phyloP scores from a whole-genome alignment of 2,797 vertebrate genomes.

The Microctenopoma steveboyesi region DNA sequence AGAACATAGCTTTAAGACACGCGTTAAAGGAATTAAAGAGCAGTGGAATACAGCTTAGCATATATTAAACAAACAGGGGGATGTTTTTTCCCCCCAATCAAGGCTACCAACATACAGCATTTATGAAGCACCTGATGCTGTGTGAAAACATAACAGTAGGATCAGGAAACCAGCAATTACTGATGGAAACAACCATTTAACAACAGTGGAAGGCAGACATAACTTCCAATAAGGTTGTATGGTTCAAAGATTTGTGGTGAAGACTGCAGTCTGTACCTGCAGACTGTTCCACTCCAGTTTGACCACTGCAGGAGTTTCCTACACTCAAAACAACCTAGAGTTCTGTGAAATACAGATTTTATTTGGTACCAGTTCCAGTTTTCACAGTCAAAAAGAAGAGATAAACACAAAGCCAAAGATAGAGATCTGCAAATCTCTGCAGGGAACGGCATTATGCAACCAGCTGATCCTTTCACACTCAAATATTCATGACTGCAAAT shows the following conservation, averaged over 20 bases:
- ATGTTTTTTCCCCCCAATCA: background rate
- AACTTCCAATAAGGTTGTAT: background rate
- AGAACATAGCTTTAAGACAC: background rate
- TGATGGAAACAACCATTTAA: constrained; percentile 17
- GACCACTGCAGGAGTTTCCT: background rate
- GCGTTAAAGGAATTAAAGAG: constrained; percentile 4
- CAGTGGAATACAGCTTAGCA: constrained; percentile 1
- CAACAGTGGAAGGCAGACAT: background rate
- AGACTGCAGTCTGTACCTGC: too few species aligned
- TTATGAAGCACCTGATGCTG: constrained; percentile 23
- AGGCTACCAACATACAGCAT: background rate
- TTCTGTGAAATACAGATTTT: background rate
- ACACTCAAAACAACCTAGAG: background rate
- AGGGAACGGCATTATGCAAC: constrained; percentile 6
- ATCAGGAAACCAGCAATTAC: constrained; percentile 11
- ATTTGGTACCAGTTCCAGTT: background rate
- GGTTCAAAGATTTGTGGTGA: background rate
- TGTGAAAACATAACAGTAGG: constrained; percentile 9
- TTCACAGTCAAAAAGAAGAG: background rate
- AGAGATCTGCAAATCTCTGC: constrained; percentile 16
- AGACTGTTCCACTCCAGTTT: background rate
- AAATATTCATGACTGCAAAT: constrained; percentile 30
- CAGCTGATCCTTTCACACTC: constrained; percentile 24
- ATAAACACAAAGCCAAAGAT: background rate
- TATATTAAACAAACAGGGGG: constrained; percentile 4